A percentile compares a stretch with the other conserved stretches of the same genome.
These are phyloP conservation scores for Hystrix cristata DNA, from an alignment of 2,113 vertebrate genomes.

Conservation along the genomic window DNA sequence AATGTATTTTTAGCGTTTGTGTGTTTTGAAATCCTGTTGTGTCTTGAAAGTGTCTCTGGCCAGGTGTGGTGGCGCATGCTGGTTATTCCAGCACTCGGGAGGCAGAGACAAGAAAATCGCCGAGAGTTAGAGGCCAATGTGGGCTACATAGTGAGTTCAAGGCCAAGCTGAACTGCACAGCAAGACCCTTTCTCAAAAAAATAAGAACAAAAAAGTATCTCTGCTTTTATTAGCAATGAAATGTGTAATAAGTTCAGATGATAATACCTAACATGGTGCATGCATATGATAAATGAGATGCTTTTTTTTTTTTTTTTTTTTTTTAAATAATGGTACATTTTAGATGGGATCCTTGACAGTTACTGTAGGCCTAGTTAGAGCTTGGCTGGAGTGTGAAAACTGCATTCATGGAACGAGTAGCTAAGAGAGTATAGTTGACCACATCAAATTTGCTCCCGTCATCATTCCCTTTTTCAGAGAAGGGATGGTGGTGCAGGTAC, in stretches of 20 bases:
- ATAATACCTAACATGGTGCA: not conserved
- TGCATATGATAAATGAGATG: not conserved
- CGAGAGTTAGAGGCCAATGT: not conserved
- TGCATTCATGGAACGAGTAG: not conserved
- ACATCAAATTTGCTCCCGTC: constrained; percentile 14
- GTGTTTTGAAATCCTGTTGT: constrained; percentile 40
- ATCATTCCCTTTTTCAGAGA: constrained; percentile 22
- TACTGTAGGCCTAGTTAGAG: not conserved
- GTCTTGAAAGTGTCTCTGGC: not conserved
- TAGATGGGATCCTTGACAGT: not conserved
- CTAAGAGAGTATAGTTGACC: not conserved
- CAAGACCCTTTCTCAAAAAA: not conserved
- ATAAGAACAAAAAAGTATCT: not conserved
- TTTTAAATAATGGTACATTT: too few relatives aligned
- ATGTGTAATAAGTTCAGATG: not conserved
- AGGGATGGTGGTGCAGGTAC: not conserved
- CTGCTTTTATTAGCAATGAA: constrained; percentile 5
- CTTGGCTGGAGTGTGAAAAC: not conserved
- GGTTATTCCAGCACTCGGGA: not conserved
- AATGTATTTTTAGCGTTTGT: not conserved
- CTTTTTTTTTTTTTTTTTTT: too few relatives aligned
- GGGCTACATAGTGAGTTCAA: not conserved
- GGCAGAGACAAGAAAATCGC: not conserved
- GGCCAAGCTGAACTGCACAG: not conserved
- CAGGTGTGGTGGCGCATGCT: too few relatives aligned